Evolutionary conservation across 1,140 invertebrate species (phyloP).

Genomic region (Oreohelix idahoensis): DNA sequence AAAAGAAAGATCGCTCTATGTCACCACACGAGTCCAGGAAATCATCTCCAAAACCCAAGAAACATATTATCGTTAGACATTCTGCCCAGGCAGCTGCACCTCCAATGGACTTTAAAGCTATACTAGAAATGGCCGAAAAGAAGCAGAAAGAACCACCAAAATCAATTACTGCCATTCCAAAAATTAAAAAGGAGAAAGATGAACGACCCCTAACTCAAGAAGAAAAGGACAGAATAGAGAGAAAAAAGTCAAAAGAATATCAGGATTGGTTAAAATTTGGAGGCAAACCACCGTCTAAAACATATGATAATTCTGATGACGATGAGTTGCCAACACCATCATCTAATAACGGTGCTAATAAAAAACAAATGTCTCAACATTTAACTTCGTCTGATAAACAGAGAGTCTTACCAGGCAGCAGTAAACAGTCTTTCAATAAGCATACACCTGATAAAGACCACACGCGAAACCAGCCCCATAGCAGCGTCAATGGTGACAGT

Average conservation of each 20-base stretch:
- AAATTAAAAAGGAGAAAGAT: slow-evolving; percentile 35
- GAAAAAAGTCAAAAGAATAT: slow-evolving; percentile 29
- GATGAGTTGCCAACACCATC: not conserved
- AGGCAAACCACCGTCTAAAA: slow-evolving; percentile 9
- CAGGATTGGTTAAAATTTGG: slow-evolving; percentile 36
- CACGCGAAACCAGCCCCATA: not conserved
- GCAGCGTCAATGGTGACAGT: not conserved
- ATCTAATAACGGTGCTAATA: not conserved
- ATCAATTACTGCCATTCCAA: slow-evolving; percentile 2
- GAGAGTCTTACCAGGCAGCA: not conserved
- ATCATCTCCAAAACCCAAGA: not conserved
- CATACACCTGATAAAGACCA: not conserved
- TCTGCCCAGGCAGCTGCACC: slow-evolving; percentile 6
- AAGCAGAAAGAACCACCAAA: slow-evolving; percentile 30
- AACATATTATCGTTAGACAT: not conserved
- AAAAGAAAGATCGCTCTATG: not conserved
- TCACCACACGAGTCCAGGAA: not conserved
- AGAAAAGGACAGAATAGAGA: slow-evolving; percentile 37
- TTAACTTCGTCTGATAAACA: not conserved
- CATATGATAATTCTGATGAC: slow-evolving; percentile 5
- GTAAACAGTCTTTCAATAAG: not conserved
- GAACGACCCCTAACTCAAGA: slow-evolving; percentile 30
- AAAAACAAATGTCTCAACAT: not conserved
- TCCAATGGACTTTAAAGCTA: slow-evolving; percentile 38
- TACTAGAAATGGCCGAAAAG: slow-evolving; percentile 36